Base-by-base conservation (phyloP, 2,888 invertebrate genomes). In the Steinernema hermaphroditum region DNA sequence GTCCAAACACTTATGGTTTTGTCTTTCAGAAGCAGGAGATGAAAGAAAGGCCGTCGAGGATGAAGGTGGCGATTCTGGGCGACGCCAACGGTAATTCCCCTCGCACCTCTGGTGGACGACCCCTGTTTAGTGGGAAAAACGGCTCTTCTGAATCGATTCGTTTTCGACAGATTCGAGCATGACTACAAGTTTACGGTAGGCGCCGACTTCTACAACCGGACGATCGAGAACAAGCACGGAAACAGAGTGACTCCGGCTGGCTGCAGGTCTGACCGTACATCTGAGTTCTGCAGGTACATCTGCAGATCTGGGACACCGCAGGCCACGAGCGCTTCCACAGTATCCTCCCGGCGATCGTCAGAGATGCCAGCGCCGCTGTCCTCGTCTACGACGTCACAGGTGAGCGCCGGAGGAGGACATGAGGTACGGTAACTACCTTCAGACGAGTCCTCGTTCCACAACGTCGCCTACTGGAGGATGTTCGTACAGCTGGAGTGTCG, bases 291-390 rank as follows among this genome's bases (percentile, higher is more conserved):
- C 49, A 54, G 54, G 54, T 54, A 24, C 27, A 24, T 8, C 27
- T 54, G 54, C 24, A 54, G 27, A 24, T 54, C 27, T 54, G 54
- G 54, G 54, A 54, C 54, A 54, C 54, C 8, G 54, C 54, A 4
- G 54, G 54, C 2, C 54, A 54, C 54, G 54, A 54, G 16, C 22
- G 54, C n/a, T 54, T 54, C 54, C 54, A 54, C 54, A 54, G 54
- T 27, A 54, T 54, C 54, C 54, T 54, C 12, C 54, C 54, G 24
- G 2, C 54, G 2, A 54, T 54, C 27, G 54, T 54, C 6, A 9
- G 27, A 27, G 54, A 54, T 6, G 54, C 54, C n/a, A 27, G 24
- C 54, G 54, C 27, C 6, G 27, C 27, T 2, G 24, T 54, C 27
- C 27, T 54, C 2, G 54, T 27, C 22, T 24, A 54, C 54, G 54